A percentile compares a stretch with the other conserved stretches of the same genome.
Conservation (phyloP, 2,888 invertebrate species). For the Drosophila pullipes region DNA sequence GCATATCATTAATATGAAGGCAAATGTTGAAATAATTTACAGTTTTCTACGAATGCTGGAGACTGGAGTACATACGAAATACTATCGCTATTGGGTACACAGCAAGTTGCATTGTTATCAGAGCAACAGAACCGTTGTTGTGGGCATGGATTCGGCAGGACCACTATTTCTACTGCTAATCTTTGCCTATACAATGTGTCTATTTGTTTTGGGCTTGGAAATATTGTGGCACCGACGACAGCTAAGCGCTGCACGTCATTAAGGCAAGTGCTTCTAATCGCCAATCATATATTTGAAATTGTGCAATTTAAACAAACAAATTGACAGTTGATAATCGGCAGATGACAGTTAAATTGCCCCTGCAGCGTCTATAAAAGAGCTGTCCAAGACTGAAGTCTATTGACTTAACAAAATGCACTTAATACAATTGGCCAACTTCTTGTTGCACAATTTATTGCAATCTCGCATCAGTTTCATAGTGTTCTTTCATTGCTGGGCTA, state of each 20-base stretch:
- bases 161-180: slow-evolving; percentile 80
- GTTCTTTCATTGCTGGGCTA: slow-evolving; percentile 74
- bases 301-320: slow-evolving; percentile 66
- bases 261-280: slow-evolving; percentile 40
- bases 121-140: slow-evolving; percentile 72
- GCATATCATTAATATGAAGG: not conserved
- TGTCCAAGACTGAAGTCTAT: slow-evolving; percentile 9
- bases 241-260: slow-evolving; percentile 14
- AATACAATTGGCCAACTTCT: slow-evolving; percentile 66
- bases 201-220: slow-evolving; percentile 74
- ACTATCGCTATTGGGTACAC: slow-evolving; percentile 74
- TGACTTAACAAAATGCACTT: slow-evolving; percentile 49
- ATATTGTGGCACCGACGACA: slow-evolving; percentile 57
- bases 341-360: slow-evolving; percentile 50
- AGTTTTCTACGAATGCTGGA: slow-evolving; percentile 80
- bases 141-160: slow-evolving; percentile 82
- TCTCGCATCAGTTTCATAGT: slow-evolving; percentile 57
- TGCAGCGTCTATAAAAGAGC: slow-evolving; percentile 50
- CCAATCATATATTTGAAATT: slow-evolving; percentile 29
- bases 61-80: slow-evolving; percentile 77
- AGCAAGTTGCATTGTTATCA: slow-evolving; percentile 77
- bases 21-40: not conserved
- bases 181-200: slow-evolving; percentile 60
- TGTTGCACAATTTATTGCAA: slow-evolving; percentile 69
- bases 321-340: slow-evolving; percentile 45